phyloP scores from a whole-genome alignment of 2,113 vertebrate species.

The Sinocyclocheilus rhinocerous region DNA sequence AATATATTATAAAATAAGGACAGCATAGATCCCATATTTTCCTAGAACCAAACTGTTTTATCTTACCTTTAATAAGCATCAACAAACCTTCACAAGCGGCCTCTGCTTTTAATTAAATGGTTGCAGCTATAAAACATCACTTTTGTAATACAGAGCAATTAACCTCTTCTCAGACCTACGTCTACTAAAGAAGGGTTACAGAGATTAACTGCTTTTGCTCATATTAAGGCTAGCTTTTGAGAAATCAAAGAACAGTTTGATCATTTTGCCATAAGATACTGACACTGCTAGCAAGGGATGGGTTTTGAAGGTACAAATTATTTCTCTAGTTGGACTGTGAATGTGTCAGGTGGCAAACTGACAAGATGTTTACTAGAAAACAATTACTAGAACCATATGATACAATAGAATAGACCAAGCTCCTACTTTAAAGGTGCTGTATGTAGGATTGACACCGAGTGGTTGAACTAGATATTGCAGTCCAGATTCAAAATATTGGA shows the following conservation, averaged over 20 bases:
- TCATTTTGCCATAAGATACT: background rate
- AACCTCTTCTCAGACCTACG: constrained; percentile 44
- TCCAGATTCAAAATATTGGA: too few relatives aligned
- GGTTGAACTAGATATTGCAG: too few relatives aligned
- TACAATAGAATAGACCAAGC: background rate
- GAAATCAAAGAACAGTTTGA: background rate
- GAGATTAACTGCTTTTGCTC: background rate
- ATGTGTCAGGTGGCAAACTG: constrained; percentile 11
- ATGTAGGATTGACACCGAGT: too few relatives aligned
- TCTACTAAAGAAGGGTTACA: background rate
- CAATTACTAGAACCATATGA: background rate
- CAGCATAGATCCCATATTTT: background rate
- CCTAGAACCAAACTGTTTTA: background rate
- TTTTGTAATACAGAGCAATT: constrained; percentile 50
- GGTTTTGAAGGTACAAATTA: background rate
- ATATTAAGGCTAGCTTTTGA: background rate
- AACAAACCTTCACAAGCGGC: background rate
- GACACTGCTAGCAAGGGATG: background rate
- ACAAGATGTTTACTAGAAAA: background rate
- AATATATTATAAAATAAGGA: background rate
- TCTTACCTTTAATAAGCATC: background rate
- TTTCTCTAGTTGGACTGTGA: background rate
- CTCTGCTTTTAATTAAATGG: constrained; percentile 36
- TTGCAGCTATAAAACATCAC: background rate
- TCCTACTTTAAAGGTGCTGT: background rate